phyloP scores from a whole-genome alignment of 2,797 vertebrate species.

The Falco berigora region DNA sequence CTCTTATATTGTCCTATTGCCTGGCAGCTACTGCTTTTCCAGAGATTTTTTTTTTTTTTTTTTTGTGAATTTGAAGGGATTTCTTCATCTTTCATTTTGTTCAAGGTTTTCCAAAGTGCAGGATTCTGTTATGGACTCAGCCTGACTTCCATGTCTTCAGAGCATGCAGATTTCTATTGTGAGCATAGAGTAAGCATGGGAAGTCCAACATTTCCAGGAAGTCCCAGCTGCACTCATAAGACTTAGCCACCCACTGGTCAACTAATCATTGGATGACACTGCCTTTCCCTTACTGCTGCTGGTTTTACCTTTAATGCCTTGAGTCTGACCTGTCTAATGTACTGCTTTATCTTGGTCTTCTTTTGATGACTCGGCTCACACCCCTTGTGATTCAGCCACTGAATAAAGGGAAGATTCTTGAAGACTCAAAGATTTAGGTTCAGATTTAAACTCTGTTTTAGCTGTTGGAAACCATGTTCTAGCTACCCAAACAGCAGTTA shows the following conservation, averaged over 20 bases:
- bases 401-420: not conserved
- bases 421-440: not conserved
- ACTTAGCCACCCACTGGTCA: not conserved
- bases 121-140: not conserved
- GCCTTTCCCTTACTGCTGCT: not conserved
- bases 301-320: not conserved
- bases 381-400: not conserved
- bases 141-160: not conserved
- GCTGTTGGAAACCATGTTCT: not conserved
- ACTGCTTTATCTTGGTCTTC: not conserved
- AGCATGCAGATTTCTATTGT: not conserved
- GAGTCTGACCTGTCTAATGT: not conserved
- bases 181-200: not conserved
- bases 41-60: not conserved
- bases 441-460: not conserved
- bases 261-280: not conserved
- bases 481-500: not conserved
- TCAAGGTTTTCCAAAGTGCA: not conserved
- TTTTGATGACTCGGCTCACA: not conserved
- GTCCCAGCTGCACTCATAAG: not conserved
- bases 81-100: not conserved
- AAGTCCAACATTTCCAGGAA: not conserved
- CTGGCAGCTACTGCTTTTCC: not conserved
- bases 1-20: not conserved
- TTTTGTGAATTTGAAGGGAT: not conserved